Percentiles rank a stretch among this genome's conserved stretches.
phyloP scores from a whole-genome alignment of 2,113 vertebrate genomes.

The Melanostigma gelatinosum region DNA sequence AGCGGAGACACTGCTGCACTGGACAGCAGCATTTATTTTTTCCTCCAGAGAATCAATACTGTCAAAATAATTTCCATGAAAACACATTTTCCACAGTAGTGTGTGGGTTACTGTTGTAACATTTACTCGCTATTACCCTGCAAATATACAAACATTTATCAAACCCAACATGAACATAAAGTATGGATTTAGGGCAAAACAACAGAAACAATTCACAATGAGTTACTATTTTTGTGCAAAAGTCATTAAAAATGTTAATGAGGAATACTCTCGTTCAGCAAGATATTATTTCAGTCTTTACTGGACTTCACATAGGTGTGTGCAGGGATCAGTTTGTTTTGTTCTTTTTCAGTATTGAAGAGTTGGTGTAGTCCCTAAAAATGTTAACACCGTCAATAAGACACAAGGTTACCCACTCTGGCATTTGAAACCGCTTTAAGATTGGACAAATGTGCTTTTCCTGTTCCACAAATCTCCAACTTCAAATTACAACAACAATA shows the following conservation, averaged over 20 bases:
- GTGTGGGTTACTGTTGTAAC: neutral
- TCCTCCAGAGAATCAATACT: neutral
- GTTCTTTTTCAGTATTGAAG: neutral
- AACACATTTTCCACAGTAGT: conserved; percentile 3
- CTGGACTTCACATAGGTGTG: neutral
- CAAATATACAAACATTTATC: neutral
- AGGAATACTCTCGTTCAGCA: no score
- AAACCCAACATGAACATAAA: neutral
- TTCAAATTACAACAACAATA: neutral
- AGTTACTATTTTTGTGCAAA: neutral
- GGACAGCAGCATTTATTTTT: neutral
- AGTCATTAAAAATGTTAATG: no score
- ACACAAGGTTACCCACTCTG: neutral
- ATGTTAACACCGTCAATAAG: neutral
- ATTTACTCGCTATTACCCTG: neutral
- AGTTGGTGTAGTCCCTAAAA: neutral
- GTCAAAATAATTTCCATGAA: neutral
- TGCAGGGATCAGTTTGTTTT: neutral
- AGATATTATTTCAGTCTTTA: neutral
- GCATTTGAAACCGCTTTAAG: neutral
- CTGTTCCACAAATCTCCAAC: neutral
- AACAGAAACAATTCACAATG: neutral
- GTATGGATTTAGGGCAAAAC: neutral
- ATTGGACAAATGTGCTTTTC: neutral
- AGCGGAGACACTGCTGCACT: neutral